These are phyloP conservation scores for Plebejus argus DNA, from an alignment of 2,888 invertebrate species.

Conservation along the genomic window DNA sequence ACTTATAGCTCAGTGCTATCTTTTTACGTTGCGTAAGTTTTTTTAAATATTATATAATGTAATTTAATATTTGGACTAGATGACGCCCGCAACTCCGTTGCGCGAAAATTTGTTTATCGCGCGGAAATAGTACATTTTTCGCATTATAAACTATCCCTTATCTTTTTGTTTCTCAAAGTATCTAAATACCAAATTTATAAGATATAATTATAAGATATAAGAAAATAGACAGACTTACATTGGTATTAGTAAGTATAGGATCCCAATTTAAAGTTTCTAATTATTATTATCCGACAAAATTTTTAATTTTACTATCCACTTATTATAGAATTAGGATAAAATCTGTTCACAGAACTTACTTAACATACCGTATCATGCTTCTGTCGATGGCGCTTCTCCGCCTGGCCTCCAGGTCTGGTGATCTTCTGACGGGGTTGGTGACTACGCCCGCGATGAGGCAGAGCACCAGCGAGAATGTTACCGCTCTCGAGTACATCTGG, in stretches of 20 bases:
- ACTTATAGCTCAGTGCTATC: neutral
- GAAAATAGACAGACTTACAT: too few species aligned
- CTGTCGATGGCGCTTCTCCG: constrained; percentile 73
- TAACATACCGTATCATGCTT: constrained; percentile 65
- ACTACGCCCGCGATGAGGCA: constrained; percentile 54
- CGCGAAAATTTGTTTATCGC: too few species aligned
- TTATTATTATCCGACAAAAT: too few species aligned
- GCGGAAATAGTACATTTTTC: too few species aligned
- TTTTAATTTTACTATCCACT: too few species aligned
- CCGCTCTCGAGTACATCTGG: constrained; percentile 52
- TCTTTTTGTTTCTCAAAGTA: too few species aligned
- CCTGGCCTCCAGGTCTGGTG: constrained; percentile 69
- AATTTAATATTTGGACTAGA: neutral
- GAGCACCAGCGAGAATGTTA: constrained; percentile 57
- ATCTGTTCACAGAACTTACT: neutral
- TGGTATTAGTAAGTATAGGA: too few species aligned
- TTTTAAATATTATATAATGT: neutral
- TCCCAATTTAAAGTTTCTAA: too few species aligned
- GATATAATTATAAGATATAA: too few species aligned
- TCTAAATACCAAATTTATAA: too few species aligned
- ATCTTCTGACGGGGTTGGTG: constrained; percentile 64
- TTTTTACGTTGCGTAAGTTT: neutral
- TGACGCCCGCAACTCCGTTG: neutral
- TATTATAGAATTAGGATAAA: neutral
- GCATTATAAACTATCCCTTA: too few species aligned